Conservation (phyloP, 30 jellyfish, hydroid and myxozoan genomes). For the Haliclystus octoradiatus region DNA sequence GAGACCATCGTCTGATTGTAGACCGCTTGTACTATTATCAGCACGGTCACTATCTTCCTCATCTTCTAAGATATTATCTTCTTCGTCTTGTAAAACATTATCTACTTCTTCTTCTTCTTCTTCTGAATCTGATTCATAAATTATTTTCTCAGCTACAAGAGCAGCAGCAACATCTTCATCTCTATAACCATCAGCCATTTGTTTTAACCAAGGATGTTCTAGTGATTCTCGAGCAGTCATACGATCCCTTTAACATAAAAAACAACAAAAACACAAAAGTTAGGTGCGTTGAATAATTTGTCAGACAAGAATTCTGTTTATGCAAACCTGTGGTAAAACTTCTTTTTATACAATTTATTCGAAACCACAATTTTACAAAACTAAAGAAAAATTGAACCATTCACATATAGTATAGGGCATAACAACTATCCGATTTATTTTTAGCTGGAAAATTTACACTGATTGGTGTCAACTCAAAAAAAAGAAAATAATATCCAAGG, state of each 20-base stretch:
- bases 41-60: background rate
- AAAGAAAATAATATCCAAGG: too few species aligned
- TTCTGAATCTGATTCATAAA: conserved; percentile 19
- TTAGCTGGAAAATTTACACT: too few species aligned
- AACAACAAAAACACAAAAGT: background rate
- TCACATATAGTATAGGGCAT: too few species aligned
- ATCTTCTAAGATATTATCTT: too few species aligned
- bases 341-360: background rate
- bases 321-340: background rate
- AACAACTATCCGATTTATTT: too few species aligned
- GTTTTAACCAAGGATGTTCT: conserved; percentile 93
- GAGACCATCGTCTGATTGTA: background rate
- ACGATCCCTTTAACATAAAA: conserved; percentile 50
- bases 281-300: too few species aligned
- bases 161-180: conserved; percentile 91
- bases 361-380: background rate
- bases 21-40: background rate
- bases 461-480: too few species aligned
- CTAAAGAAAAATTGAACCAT: too few species aligned
- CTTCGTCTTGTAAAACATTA: conserved; percentile 13
- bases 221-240: conserved; percentile 71
- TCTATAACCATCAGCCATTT: conserved; percentile 74
- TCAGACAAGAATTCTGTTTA: too few species aligned
- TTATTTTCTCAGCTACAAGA: conserved; percentile 21
- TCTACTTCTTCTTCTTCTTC: conserved; percentile 21